phyloP scores from a whole-genome alignment of 2,113 vertebrate species.

The Gobiocypris rarus region DNA sequence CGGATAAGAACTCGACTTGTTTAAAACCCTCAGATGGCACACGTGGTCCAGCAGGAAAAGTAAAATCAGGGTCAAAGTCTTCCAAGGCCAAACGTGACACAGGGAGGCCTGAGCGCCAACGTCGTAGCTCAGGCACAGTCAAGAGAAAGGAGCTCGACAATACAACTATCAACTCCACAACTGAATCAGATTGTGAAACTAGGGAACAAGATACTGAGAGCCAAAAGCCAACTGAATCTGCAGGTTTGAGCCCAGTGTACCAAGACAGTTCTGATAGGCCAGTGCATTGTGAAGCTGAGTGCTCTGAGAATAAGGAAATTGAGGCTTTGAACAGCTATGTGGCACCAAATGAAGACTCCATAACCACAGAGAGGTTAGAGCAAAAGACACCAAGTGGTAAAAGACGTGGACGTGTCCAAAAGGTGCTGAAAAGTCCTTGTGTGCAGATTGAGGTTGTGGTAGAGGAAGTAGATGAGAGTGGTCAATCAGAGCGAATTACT shows the following conservation, averaged over 20 bases:
- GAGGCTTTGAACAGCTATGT: background rate
- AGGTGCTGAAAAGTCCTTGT: background rate
- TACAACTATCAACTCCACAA: background rate
- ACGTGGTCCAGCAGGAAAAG: background rate
- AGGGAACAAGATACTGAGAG: background rate
- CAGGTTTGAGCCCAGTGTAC: background rate
- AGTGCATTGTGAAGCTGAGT: background rate
- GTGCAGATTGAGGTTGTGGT: background rate
- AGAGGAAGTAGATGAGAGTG: background rate
- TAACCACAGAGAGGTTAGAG: background rate
- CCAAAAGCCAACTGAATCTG: background rate
- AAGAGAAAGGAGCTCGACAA: background rate
- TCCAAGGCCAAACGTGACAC: slow-evolving; percentile 3
- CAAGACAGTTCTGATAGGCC: background rate
- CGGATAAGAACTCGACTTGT: background rate
- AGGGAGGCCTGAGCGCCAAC: background rate
- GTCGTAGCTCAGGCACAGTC: background rate
- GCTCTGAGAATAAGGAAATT: background rate
- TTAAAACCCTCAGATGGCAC: background rate
- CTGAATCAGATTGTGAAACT: background rate
- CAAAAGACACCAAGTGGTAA: background rate
- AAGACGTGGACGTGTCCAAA: background rate
- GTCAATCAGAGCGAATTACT: background rate
- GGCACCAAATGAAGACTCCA: no score
- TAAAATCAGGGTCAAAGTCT: background rate